Evolutionary conservation across 2,113 vertebrate genomes (phyloP).

Genomic region (Erythrocercus mccallii): DNA sequence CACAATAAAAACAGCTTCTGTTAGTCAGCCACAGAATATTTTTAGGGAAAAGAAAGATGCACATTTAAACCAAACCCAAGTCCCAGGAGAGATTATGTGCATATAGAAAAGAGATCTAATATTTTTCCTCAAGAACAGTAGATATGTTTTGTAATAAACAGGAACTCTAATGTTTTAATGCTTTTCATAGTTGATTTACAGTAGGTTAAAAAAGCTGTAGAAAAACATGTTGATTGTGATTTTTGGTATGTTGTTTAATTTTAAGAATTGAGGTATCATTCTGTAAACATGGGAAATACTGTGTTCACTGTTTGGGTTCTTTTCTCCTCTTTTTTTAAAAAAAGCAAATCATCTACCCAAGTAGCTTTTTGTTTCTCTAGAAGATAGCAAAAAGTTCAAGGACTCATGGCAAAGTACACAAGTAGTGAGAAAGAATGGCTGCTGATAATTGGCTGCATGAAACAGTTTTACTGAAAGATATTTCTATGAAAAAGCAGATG

Average conservation of each 20-base stretch:
- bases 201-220: not conserved
- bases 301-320: not conserved
- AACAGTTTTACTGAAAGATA: not conserved
- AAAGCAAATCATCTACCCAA: not conserved
- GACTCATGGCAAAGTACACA: not conserved
- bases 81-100: not conserved
- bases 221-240: not conserved
- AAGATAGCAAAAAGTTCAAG: not conserved
- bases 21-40: not conserved
- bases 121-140: not conserved
- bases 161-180: not conserved
- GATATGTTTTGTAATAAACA: not conserved
- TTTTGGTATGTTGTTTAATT: not conserved
- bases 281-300: not conserved
- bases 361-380: not conserved
- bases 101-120: not conserved
- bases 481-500: not conserved
- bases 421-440: not conserved
- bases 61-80: accelerated
- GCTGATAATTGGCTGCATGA: not conserved
- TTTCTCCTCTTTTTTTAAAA: not conserved
- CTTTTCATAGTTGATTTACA: not conserved
- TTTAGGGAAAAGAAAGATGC: not conserved
- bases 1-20: not conserved
- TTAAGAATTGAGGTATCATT: not conserved